Evolutionary conservation across 2,113 vertebrate species (phyloP).

Genomic region (Poeciliopsis prolifica): DNA sequence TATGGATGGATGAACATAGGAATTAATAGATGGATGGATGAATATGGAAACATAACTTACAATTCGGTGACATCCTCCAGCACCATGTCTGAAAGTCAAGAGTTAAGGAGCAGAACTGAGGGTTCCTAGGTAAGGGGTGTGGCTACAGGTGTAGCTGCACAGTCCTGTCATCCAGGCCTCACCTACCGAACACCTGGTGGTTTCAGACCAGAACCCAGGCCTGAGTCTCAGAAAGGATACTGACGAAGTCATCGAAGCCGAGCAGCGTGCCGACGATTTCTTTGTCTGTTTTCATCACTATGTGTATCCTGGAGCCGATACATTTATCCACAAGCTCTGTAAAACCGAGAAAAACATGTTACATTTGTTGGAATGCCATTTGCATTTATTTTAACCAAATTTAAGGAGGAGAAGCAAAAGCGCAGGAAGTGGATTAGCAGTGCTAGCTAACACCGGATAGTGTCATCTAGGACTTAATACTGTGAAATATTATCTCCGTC

Average conservation of each 20-base stretch:
- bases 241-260: conserved; percentile 97
- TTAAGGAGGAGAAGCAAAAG: too few relatives aligned
- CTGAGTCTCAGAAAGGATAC: conserved; percentile 85
- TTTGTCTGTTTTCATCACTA: conserved; percentile 93
- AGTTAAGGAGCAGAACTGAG: conserved; percentile 68
- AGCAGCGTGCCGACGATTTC: conserved; percentile 89
- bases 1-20: too few relatives aligned
- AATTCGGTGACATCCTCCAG: conserved; percentile 91
- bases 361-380: neutral
- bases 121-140: neutral
- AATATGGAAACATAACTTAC: conserved; percentile 73
- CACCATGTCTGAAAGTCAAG: conserved; percentile 82
- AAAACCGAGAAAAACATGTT: neutral
- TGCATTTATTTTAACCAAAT: too few relatives aligned
- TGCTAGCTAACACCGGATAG: too few relatives aligned
- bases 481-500: too few relatives aligned
- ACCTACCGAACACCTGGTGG: neutral
- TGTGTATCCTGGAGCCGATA: conserved; percentile 88
- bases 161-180: too few relatives aligned
- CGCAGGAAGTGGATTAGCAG: too few relatives aligned
- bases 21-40: too few relatives aligned
- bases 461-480: too few relatives aligned
- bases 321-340: conserved; percentile 93
- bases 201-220: neutral
- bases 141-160: neutral